These are phyloP conservation scores for Tenualosa ilisha DNA, from an alignment of 2,797 vertebrate genomes.

Conservation along the genomic window DNA sequence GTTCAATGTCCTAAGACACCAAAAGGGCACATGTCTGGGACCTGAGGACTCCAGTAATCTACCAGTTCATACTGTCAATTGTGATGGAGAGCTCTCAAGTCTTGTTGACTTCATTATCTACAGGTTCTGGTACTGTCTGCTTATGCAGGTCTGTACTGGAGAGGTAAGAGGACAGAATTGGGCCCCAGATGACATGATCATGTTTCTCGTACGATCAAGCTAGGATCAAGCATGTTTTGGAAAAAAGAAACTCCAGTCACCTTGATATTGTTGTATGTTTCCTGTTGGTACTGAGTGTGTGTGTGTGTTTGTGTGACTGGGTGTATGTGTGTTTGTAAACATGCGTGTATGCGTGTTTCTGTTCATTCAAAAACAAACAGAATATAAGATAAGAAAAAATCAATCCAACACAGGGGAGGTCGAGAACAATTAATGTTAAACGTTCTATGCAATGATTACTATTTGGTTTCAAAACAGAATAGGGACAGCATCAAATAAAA, in stretches of 20 bases:
- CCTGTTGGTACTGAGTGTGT: constrained; percentile 2
- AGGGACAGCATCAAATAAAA: constrained; percentile 66
- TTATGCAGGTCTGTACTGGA: constrained; percentile 25
- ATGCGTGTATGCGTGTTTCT: constrained; percentile 66
- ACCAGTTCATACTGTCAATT: constrained; percentile 60
- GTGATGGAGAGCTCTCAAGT: constrained; percentile 77
- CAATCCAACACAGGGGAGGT: constrained; percentile 63
- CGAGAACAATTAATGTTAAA: constrained; percentile 85
- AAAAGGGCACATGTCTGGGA: background rate
- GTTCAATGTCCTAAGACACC: background rate
- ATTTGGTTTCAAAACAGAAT: constrained; percentile 57
- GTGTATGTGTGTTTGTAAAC: constrained; percentile 42
- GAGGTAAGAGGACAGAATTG: constrained; percentile 28
- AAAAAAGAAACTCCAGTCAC: constrained; percentile 62
- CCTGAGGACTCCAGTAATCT: background rate
- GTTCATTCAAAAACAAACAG: constrained; percentile 58
- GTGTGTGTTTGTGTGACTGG: constrained; percentile 53
- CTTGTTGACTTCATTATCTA: constrained; percentile 63
- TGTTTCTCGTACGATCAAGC: constrained; percentile 65
- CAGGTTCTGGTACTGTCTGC: constrained; percentile 48
- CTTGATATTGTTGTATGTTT: constrained; percentile 75
- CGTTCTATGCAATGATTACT: constrained; percentile 97
- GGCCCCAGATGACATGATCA: constrained; percentile 51
- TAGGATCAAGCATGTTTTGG: constrained; percentile 76
- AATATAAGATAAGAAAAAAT: constrained; percentile 50